Conservation (phyloP, 1,140 invertebrate species). For the Pseudachorutes palmiensis region DNA sequence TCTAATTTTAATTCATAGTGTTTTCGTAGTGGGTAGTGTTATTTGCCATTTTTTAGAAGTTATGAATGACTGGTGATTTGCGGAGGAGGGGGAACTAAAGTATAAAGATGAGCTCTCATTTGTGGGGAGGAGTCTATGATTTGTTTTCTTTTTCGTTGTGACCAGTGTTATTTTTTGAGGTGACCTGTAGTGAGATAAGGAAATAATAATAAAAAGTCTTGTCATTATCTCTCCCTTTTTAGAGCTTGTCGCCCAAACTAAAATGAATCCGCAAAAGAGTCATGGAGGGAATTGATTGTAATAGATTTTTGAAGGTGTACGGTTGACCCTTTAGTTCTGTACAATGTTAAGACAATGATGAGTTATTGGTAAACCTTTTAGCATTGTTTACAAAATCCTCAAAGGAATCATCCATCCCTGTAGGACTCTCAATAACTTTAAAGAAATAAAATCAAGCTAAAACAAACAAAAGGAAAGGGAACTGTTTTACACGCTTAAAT, state of each 20-base stretch:
- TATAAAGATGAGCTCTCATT: neutral
- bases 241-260: neutral
- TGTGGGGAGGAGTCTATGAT: neutral
- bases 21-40: neutral
- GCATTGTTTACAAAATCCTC: slow-evolving; percentile 4
- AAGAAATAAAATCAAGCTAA: slow-evolving; percentile 1
- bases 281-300: neutral
- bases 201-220: slow-evolving; percentile 2
- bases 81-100: neutral
- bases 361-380: slow-evolving; percentile 1
- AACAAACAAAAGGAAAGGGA: neutral
- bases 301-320: neutral
- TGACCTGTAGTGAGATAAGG: neutral
- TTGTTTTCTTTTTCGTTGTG: neutral
- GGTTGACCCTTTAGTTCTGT: neutral
- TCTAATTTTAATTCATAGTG: neutral
- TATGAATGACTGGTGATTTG: neutral
- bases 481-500: too few species aligned
- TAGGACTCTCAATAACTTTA: neutral
- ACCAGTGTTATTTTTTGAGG: neutral
- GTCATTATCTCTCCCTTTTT: neutral
- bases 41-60: neutral
- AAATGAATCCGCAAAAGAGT: neutral
- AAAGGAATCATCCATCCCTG: neutral
- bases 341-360: neutral